Evolutionary conservation across 2,797 vertebrate species (phyloP).

Genomic region (Coranthus polyacanthus): DNA sequence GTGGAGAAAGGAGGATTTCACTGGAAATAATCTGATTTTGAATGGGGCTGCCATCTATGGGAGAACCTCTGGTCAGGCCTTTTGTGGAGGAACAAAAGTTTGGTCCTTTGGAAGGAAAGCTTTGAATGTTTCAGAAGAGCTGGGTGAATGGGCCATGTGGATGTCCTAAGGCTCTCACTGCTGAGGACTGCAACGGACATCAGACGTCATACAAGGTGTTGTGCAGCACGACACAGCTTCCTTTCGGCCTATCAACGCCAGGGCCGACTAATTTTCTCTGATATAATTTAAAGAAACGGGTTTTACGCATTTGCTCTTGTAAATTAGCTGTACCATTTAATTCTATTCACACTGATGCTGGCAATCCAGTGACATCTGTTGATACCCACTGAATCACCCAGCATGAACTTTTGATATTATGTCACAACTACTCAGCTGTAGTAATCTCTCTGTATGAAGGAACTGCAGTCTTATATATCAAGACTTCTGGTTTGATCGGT

Average conservation of each 20-base stretch:
- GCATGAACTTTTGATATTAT: slow-evolving; percentile 4
- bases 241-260: slow-evolving; percentile 40
- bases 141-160: slow-evolving; percentile 80
- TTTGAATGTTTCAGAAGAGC: slow-evolving; percentile 87
- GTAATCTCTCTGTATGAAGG: slow-evolving; percentile 13
- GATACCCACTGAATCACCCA: slow-evolving; percentile 3
- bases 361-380: slow-evolving; percentile 1
- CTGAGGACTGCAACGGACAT: slow-evolving; percentile 74
- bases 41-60: slow-evolving; percentile 84
- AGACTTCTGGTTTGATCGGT: slow-evolving; percentile 32
- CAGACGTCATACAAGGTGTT: slow-evolving; percentile 55
- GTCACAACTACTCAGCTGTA: slow-evolving; percentile 12
- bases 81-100: slow-evolving; percentile 89
- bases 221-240: slow-evolving; percentile 41
- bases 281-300: slow-evolving; percentile 30
- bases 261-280: slow-evolving; percentile 17
- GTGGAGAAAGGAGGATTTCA: slow-evolving; percentile 93
- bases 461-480: slow-evolving; percentile 17
- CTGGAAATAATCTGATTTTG: slow-evolving; percentile 97
- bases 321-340: slow-evolving; percentile 15
- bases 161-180: slow-evolving; percentile 81
- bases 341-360: slow-evolving; percentile 2
- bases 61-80: slow-evolving; percentile 87
- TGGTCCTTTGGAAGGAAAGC: slow-evolving; percentile 82
- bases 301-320: slow-evolving; percentile 18